A percentile compares a stretch with the other conserved stretches of the same genome.
Evolutionary conservation across 2,113 vertebrate species (phyloP).

Genomic region (Hippocampus mohnikei): DNA sequence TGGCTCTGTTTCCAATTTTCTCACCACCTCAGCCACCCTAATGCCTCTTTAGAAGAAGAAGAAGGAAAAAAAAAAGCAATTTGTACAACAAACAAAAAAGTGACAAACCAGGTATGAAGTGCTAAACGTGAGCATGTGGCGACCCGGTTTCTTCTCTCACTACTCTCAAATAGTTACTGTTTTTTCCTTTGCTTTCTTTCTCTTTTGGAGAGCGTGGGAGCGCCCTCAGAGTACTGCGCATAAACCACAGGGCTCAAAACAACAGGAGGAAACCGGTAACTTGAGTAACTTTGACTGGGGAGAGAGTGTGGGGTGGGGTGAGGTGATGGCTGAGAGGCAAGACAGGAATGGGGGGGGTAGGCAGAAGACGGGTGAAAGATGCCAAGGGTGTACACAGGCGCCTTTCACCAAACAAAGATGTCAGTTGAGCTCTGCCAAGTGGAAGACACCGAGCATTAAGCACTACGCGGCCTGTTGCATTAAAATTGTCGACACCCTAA

Average conservation of each 20-base stretch:
- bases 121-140: constrained; percentile 1
- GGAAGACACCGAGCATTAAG: constrained; percentile 3
- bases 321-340: not conserved
- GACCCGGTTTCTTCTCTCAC: constrained; percentile 23
- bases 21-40: constrained; percentile 63
- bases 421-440: constrained; percentile 9
- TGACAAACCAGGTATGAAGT: constrained; percentile 35
- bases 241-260: constrained; percentile 69
- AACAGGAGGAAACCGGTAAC: constrained; percentile 76
- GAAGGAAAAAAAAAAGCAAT: constrained; percentile 26
- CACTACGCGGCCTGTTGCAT: constrained; percentile 18
- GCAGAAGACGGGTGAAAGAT: not conserved
- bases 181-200: constrained; percentile 62
- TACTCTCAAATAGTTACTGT: constrained; percentile 53
- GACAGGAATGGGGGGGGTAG: not conserved
- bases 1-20: constrained; percentile 78
- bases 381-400: constrained; percentile 9
- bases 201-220: constrained; percentile 68
- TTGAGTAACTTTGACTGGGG: constrained; percentile 53
- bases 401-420: constrained; percentile 7
- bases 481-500: constrained; percentile 6
- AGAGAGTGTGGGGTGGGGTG: not conserved
- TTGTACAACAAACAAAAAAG: constrained; percentile 50
- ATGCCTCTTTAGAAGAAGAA: constrained; percentile 32
- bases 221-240: constrained; percentile 54